Base-by-base conservation (phyloP, 23 tunicate genomes). In the Halocynthia aurantium region DNA sequence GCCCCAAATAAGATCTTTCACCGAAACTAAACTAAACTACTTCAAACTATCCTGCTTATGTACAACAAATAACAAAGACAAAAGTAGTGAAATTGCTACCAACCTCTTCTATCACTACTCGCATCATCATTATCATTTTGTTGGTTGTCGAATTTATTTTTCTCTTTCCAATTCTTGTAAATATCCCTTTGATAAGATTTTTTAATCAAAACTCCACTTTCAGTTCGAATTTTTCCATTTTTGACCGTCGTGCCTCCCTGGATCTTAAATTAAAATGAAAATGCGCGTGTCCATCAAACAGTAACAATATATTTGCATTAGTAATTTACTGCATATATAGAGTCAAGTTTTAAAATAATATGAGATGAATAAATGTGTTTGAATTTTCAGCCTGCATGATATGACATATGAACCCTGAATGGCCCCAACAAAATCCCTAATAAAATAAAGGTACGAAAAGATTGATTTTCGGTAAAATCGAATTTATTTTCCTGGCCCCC, bases 111-210 rank as follows among this genome's bases (percentile, higher is more conserved):
- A 57, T 76, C 81, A 8, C 84, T 78, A 20, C 70, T 53, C 10
- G 60, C 69, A 61, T 53, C 21, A 11, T 53, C 73, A 75, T 31
- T 19, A 8, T 84, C 79, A 44, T 52, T 78, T 52, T 85, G 87
- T 50, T 67, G 78, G n/a, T 86, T 96, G 6, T 82, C 93, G 7
- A 76, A 50, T 55, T 85, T 89, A 40, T 85, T 61, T 69, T 90
- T 96, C 82, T 90, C 87, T 53, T 89, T 89, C 91, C 96, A 96
- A 52, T 96, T 91, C 10, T 73, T 69, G 79, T 96, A 96, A 0
- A 85, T 62, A 64, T 86, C 86, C 78, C 80, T 90, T 80, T 96
- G 90, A 84, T 90, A 96, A 7, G 93, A 72, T n/a, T 81, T 61
- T 58, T 84, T 82, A 57, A 96, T 96, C 72, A 92, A 67, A 6